Percentiles rank a stretch among this genome's conserved stretches.
Conservation (phyloP, 2,113 vertebrate genomes). For the Tautogolabrus adspersus region DNA sequence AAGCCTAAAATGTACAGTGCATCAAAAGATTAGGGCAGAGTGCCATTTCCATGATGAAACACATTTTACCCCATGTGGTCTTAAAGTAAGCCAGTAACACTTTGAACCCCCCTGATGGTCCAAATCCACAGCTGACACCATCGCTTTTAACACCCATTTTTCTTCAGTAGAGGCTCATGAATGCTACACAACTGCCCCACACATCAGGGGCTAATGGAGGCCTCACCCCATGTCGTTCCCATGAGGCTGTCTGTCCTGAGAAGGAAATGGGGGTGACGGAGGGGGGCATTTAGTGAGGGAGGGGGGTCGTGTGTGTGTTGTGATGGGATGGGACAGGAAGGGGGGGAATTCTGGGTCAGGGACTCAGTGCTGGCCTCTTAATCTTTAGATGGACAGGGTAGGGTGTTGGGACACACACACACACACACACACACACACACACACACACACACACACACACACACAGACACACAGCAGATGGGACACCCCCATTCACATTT, state of each 20-base stretch:
- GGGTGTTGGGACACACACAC: conserved; percentile 30
- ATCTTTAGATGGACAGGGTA: conserved; percentile 59
- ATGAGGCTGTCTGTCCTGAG: conserved; percentile 57
- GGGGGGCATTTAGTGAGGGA: conserved; percentile 5
- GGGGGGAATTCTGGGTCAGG: conserved; percentile 71
- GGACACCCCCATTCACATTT: conserved; percentile 42
- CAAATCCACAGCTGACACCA: conserved; percentile 48
- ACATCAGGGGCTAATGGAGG: conserved; percentile 75
- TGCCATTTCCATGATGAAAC: conserved; percentile 2
- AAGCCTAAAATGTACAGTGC: neutral
- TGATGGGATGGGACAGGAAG: neutral
- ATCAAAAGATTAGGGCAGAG: neutral
- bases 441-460: neutral
- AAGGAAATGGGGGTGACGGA: conserved; percentile 52
- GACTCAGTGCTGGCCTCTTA: conserved; percentile 54
- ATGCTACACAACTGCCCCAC: conserved; percentile 35
- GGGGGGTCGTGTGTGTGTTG: conserved; percentile 7
- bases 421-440: neutral
- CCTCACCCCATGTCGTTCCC: conserved; percentile 70
- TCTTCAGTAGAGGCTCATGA: conserved; percentile 13
- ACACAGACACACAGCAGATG: conserved; percentile 55
- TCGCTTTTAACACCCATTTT: conserved; percentile 51
- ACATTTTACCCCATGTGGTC: conserved; percentile 20
- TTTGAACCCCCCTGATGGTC: conserved; percentile 7
- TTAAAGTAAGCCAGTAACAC: conserved; percentile 18